Percentiles rank a stretch among this genome's conserved stretches.
Conservation (phyloP, 2,888 invertebrate species). For the Atherix ibis region DNA sequence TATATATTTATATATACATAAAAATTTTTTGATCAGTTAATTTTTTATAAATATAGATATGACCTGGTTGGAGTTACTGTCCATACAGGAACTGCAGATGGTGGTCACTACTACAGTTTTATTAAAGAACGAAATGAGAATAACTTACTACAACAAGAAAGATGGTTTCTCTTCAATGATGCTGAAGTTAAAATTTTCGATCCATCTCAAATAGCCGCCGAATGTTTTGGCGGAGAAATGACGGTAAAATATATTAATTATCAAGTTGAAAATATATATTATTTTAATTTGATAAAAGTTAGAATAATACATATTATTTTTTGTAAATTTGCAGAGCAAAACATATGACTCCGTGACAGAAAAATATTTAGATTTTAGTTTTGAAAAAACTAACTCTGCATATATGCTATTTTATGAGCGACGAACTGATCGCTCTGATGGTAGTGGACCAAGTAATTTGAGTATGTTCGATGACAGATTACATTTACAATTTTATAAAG, state of each 20-base stretch:
- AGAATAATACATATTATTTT: no score
- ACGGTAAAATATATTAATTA: no score
- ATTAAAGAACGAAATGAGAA: conserved; percentile 67
- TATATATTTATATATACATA: conserved; percentile 2
- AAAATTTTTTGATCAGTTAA: conserved; percentile 3
- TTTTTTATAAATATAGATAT: no score
- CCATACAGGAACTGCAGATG: conserved; percentile 95
- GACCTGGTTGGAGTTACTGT: conserved; percentile 89
- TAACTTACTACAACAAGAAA: conserved; percentile 46
- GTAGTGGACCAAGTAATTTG: conserved; percentile 13
- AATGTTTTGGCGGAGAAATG: conserved; percentile 97
- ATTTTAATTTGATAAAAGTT: no score
- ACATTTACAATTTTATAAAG: not conserved
- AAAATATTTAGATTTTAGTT: conserved; percentile 94
- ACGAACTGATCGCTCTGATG: conserved; percentile 29
- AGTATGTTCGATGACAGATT: not conserved
- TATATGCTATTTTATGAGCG: conserved; percentile 95
- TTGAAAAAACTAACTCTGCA: conserved; percentile 94
- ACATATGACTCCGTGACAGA: conserved; percentile 93
- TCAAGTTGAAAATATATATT: no score
- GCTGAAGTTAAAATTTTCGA: conserved; percentile 91
- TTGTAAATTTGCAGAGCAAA: conserved; percentile 73
- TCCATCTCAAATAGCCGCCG: conserved; percentile 83
- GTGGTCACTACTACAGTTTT: conserved; percentile 93
- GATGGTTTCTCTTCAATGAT: conserved; percentile 86